These are phyloP conservation scores for Poliocrania exsul DNA, from an alignment of 2,797 vertebrate genomes.

Conservation along the genomic window DNA sequence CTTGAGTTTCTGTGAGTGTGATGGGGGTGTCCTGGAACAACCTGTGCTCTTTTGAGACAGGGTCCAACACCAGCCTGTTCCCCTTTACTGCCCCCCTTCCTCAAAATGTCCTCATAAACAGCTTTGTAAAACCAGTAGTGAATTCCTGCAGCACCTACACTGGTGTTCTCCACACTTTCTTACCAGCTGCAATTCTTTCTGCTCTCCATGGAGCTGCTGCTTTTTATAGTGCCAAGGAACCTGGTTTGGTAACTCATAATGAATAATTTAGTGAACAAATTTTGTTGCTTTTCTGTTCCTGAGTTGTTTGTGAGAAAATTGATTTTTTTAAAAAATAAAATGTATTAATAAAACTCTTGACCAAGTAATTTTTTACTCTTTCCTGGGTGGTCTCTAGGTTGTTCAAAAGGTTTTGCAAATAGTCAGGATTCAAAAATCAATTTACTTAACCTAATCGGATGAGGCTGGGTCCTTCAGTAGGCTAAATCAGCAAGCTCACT, in stretches of 20 bases:
- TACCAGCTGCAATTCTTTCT: background rate
- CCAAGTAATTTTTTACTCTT: background rate
- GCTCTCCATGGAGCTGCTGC: background rate
- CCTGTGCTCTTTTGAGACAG: background rate
- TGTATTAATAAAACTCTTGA: background rate
- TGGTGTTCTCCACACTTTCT: background rate
- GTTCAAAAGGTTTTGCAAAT: background rate
- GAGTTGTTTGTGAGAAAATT: background rate
- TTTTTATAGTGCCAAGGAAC: background rate
- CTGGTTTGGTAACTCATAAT: background rate
- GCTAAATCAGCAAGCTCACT: background rate
- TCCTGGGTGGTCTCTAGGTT: background rate
- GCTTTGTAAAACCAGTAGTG: background rate
- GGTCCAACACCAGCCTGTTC: background rate
- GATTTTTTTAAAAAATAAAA: background rate
- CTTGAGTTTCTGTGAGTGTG: accelerated
- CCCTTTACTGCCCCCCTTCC: background rate
- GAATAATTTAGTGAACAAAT: background rate
- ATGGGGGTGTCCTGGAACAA: background rate
- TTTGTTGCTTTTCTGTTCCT: background rate
- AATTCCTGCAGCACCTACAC: background rate
- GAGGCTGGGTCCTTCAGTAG: background rate
- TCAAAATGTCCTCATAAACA: background rate
- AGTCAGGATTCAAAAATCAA: slow-evolving; percentile 25
- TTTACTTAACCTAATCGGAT: background rate